Evolutionary conservation across 2,797 vertebrate species (phyloP), one percentile per base, ranked within the genome.

Genomic region (Bucorvus abyssinicus): DNA sequence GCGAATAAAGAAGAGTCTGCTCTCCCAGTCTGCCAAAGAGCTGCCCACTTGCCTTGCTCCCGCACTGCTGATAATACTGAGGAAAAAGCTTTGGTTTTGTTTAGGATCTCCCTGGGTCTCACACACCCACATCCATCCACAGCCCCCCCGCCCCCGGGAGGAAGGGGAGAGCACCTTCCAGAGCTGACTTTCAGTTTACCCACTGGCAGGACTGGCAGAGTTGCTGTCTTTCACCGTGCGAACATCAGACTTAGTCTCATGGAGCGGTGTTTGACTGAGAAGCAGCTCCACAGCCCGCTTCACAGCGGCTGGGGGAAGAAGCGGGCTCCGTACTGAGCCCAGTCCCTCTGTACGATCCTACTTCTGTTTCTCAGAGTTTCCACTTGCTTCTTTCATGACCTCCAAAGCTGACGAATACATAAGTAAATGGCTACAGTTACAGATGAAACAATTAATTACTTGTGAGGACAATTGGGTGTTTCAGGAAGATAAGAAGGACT

Each of bases 391-490:
- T 83, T 90, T 92, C 77, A 55, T 57, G 73, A 63, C 76, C 26
- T 82, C 44, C 76, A 53, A 52, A 88, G 57, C 17, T 53, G 63
- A 79, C 45, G 80, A 94, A 78, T 87, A 26, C 38, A 67, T 49
- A 88, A 75, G 57, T 75, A 78, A 79, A 88, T 55, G 55, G 15
- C 44, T 79, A 71, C 32, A 63, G 68, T 85, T 88, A 85, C 32
- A 71, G 63, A 82, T 75, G 53, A 88, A 94, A 94, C 80, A 75
- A 90, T 89, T 89, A 83, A 76, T 83, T 94, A 74, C 71, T 84
- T 91, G 71, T 38, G 45, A 90, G 81, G 59, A 94, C 76, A 94
- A 82, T 0, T 88, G 68, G 34, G 57, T 82, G 32, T 65, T 92
- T 92, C 71, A 71, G 64, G 38, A 90, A 94, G 80, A 82, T 88